Evolutionary conservation across 2,888 invertebrate genomes (phyloP), one percentile per base, ranked within the genome.

Genomic region (Orthonevra nobilis): DNA sequence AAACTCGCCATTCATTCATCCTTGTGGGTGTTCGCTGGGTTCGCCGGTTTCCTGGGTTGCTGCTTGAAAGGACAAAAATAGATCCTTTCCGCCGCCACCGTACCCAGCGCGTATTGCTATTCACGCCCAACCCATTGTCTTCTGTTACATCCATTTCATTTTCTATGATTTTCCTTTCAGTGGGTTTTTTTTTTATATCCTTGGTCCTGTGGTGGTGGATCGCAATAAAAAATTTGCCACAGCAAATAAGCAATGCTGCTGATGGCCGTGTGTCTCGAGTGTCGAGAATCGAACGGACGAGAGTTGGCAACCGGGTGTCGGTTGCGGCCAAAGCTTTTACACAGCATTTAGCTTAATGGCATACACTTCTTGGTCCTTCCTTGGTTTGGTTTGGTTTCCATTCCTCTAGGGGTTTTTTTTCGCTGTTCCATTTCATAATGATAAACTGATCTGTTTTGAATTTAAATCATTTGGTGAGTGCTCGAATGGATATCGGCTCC

Each of bases 191-290:
- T 58, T 12, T 40, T 26, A n/a, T 52, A 34, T 48, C 48, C 50
- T 26, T 66, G 32, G 34, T 34, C 44, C 9, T 7, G 36, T 64
- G 72, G 54, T 32, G 52, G 79, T 73, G 72, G 61, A 52, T 61
- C 28, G 72, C 68, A 54, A 79, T 79, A 79, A 73, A 68, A n/a
- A 79, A 79, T 79, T 79, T 79, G 73, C 79, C 79, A 79, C 54
- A 60, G 46, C 70, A 77, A 66, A 66, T 70, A 66, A 64, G 52
- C 61, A 26, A 20, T 42, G 64, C 17, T 42, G 64, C 17, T 6
- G 52, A 46, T 42, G 46, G 30, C 34, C 46, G 9, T 9, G 3
- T 6, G 7, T 23, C n/a, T n/a, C 34, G 23, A 40, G 36, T 46
- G 30, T 36, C 19, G 15, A 14, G 15, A 0, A 7, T 14, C 7